Evolutionary conservation across 2,888 invertebrate species (phyloP), one percentile per base, ranked within the genome.

Genomic region (Escarpia spicata): DNA sequence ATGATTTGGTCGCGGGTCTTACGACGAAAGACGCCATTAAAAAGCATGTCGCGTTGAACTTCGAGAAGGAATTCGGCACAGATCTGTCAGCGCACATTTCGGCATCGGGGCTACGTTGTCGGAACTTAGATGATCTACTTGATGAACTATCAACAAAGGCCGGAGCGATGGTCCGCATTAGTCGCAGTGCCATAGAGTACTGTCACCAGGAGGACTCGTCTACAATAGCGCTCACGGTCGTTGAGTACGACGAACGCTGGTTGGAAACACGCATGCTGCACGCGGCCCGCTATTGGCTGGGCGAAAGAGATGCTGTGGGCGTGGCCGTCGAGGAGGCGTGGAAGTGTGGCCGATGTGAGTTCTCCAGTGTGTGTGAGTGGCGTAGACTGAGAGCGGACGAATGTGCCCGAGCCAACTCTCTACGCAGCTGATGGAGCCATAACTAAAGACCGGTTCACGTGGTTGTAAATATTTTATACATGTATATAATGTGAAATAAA

Each of bases 301-400:
- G 95, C 15, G 92, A 94, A 44, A 94, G 96, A 43, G 93, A 94
- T 43, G 93, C 94, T 6, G 58, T 43, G 89, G 96, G 96, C 3
- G 96, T 96, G 12, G 96, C 96, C 37, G 95, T 96, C 75, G 96
- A 96, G 93, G 96, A 96, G n/a, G 95, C 96, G 0, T 96, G 95
- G 95, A 96, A 96, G 92, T 96, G 96, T 94, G 94, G 95, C 91
- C 93, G 93, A 37, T 96, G 96, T 94, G 95, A 95, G 92, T 96
- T 95, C 94, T 94, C 94, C 19, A 94, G 95, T 37, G 91, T 95
- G 10, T 96, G 96, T 94, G 95, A 95, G 91, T 96, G 96, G 96
- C 94, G 96, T 91, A 90, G 94, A 89, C 93, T 92, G 52, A 95
- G 95, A 93, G 94, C 95, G 8, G 91, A 93, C 19, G 93, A 94